These are phyloP conservation scores for Podabrus alpinus DNA, from an alignment of 2,888 invertebrate genomes.

Conservation along the genomic window DNA sequence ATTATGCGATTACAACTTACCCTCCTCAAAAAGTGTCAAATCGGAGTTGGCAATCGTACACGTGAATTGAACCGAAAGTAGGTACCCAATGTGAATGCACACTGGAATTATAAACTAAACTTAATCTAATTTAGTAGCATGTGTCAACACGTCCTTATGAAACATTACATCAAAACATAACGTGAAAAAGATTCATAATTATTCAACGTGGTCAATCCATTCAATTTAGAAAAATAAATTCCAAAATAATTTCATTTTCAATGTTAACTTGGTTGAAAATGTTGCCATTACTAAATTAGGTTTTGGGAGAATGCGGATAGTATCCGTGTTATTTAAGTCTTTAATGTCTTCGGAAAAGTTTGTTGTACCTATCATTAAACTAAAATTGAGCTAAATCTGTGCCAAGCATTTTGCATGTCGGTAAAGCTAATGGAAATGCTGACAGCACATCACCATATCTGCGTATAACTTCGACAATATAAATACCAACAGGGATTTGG, in stretches of 20 bases:
- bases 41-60: background rate
- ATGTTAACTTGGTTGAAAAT: background rate
- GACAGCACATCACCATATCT: constrained; percentile 19
- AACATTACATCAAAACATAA: background rate
- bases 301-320: constrained; percentile 13
- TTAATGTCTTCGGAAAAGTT: constrained; percentile 23
- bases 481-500: constrained; percentile 21
- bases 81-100: background rate
- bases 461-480: constrained; percentile 16
- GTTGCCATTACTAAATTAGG: constrained; percentile 10
- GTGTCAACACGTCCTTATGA: background rate
- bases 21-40: background rate
- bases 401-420: constrained; percentile 23
- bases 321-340: constrained; percentile 21
- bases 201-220: background rate
- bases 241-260: background rate
- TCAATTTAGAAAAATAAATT: background rate
- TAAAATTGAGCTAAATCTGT: constrained; percentile 26
- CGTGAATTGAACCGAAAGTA: background rate
- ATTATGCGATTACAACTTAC: background rate
- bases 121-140: background rate
- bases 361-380: constrained; percentile 26
- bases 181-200: background rate
- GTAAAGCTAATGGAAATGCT: constrained; percentile 25
- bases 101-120: background rate